Percentiles rank a stretch among this genome's conserved stretches.
Conservation (phyloP, 1,140 invertebrate genomes). For the Aricia agestis region DNA sequence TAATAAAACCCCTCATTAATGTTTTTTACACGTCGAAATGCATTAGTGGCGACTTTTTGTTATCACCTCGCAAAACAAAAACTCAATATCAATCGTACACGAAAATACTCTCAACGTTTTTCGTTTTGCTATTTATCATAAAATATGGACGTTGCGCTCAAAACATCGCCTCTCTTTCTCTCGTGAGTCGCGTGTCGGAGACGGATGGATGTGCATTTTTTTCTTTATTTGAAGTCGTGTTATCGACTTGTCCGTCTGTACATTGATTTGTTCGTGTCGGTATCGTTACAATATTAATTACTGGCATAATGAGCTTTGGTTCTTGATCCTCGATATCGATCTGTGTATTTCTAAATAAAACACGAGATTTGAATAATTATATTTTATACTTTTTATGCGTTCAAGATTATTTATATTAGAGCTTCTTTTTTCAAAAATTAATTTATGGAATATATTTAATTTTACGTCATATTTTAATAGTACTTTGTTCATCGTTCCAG, state of each 20-base stretch:
- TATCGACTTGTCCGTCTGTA: slow-evolving; percentile 52
- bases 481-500: background rate
- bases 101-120: slow-evolving; percentile 57
- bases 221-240: slow-evolving; percentile 52
- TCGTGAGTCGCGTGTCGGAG: slow-evolving; percentile 30
- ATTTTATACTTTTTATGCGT: background rate
- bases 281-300: slow-evolving; percentile 67
- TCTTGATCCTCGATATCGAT: slow-evolving; percentile 44
- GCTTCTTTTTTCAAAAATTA: too few species aligned
- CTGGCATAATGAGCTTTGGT: slow-evolving; percentile 59
- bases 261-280: slow-evolving; percentile 57
- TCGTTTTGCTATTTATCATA: slow-evolving; percentile 63
- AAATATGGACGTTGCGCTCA: slow-evolving; percentile 50
- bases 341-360: slow-evolving; percentile 36
- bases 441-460: background rate
- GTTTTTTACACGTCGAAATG: slow-evolving; percentile 1
- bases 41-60: background rate
- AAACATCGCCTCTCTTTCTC: slow-evolving; percentile 41
- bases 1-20: slow-evolving; percentile 1
- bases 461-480: background rate
- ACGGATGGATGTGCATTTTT: slow-evolving; percentile 32
- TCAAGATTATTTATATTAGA: background rate
- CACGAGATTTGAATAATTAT: slow-evolving; percentile 18
- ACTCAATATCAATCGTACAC: slow-evolving; percentile 61
- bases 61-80: background rate